Base-by-base conservation (phyloP, 2,797 vertebrate species). In the Thalassophryne amazonica region DNA sequence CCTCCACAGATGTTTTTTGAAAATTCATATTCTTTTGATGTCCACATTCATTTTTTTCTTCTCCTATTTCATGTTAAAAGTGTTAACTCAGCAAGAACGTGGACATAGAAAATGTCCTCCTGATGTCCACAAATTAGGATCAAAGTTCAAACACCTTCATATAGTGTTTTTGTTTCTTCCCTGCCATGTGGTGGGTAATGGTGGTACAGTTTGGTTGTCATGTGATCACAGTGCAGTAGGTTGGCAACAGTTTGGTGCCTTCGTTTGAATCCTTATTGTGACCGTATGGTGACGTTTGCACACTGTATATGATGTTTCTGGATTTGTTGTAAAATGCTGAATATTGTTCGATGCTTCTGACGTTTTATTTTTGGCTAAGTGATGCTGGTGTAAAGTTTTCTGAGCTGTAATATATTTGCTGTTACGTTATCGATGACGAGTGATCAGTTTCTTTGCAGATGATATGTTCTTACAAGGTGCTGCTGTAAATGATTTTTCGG, bases 211-310 rank as follows among this genome's bases (percentile, higher is more conserved):
- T 11, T 3, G 23, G 32, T 33, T 1, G 15, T 11, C 12, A 41
- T n/a, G 48, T 48, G 33, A 49, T n/a, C n/a, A n/a, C n/a, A 24
- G 41, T 36, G 67, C 43, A 45, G 52, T 27, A n/a, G 21, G 53
- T 65, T 40, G 53, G 51, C 73, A 61, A 13, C 59, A 52, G 76
- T 84, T 34, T 28, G 81, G 81, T 86, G 85, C 84, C 86, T 90
- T 87, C 56, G 30, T 80, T 75, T 64, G 60, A 55, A 81, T 64
- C 53, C 25, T 43, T 81, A 43, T 71, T 49, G 84, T 83, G 81
- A 76, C 59, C 36, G 58, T 86, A 58, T 14, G 62, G 78, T 87
- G 77, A 87, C 72, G 80, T 75, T 89, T 86, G 74, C 86, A 86
- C 86, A 82, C 76, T 78, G 81, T 83, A 73, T 83, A 85, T 73